Evolutionary conservation across 2,113 vertebrate species (phyloP).

Genomic region (Fregetta grallaria): DNA sequence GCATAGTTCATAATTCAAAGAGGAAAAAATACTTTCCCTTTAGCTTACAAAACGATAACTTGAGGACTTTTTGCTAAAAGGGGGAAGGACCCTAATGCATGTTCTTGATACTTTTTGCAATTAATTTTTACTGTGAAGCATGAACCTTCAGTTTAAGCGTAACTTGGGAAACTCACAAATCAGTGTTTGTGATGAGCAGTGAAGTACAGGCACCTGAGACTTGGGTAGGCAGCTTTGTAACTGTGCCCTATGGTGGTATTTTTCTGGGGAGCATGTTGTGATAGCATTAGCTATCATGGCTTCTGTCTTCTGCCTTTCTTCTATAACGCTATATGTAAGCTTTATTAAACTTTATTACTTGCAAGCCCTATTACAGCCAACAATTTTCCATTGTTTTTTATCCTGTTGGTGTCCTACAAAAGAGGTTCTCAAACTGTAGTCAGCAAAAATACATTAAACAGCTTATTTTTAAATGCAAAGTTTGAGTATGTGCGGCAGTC

Average conservation of each 20-base stretch:
- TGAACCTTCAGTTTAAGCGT: neutral
- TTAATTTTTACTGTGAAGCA: neutral
- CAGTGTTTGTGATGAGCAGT: neutral
- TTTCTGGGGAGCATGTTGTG: neutral
- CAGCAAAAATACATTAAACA: neutral
- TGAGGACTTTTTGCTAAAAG: neutral
- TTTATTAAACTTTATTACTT: neutral
- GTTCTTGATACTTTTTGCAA: neutral
- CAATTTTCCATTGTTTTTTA: neutral
- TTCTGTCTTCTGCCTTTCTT: neutral
- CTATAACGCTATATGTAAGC: neutral
- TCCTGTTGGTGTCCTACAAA: neutral
- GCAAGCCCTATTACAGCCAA: neutral
- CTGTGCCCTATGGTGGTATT: neutral
- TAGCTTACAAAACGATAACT: neutral
- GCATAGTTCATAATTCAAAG: neutral
- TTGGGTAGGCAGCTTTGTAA: neutral
- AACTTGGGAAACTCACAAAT: neutral
- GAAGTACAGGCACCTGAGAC: neutral
- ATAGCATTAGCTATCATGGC: neutral
- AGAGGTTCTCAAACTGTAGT: neutral
- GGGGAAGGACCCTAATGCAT: neutral
- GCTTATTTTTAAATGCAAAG: neutral
- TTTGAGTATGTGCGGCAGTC: neutral
- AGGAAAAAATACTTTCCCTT: neutral